Conservation (phyloP, 2,113 vertebrate genomes). For the Sminthopsis crassicaudata region DNA sequence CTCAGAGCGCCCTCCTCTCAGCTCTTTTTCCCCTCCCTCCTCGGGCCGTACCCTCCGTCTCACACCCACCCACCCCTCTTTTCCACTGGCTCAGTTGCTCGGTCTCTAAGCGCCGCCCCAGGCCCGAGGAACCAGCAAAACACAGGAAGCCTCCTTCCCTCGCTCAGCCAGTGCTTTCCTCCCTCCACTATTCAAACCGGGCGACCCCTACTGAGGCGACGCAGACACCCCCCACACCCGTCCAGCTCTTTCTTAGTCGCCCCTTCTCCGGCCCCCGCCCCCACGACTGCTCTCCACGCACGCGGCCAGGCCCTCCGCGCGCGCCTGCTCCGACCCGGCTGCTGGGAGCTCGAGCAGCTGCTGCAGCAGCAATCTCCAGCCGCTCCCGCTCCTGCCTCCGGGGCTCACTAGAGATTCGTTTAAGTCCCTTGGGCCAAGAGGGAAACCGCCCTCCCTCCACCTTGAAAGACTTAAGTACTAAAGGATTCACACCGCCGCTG, state of each 20-base stretch:
- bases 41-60: background rate
- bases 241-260: background rate
- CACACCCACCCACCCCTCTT: background rate
- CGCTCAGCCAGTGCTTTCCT: background rate
- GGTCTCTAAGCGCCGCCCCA: conserved; percentile 10
- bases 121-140: background rate
- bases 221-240: background rate
- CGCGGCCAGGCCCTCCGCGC: conserved; percentile 11
- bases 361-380: background rate
- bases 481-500: background rate
- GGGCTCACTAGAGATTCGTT: background rate
- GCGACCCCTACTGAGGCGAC: background rate
- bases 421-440: background rate
- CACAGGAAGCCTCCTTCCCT: background rate
- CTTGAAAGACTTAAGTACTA: background rate
- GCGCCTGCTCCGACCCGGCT: background rate
- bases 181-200: conserved; percentile 1
- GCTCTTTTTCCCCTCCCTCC: conserved; percentile 46
- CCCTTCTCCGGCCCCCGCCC: background rate
- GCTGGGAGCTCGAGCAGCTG: conserved; percentile 16
- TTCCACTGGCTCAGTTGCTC: conserved; percentile 43
- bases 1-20: conserved; percentile 59
- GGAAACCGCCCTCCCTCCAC: background rate
- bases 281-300: background rate
- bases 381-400: background rate